phyloP scores from a whole-genome alignment of 2,113 vertebrate species.

The Rhea pennata region DNA sequence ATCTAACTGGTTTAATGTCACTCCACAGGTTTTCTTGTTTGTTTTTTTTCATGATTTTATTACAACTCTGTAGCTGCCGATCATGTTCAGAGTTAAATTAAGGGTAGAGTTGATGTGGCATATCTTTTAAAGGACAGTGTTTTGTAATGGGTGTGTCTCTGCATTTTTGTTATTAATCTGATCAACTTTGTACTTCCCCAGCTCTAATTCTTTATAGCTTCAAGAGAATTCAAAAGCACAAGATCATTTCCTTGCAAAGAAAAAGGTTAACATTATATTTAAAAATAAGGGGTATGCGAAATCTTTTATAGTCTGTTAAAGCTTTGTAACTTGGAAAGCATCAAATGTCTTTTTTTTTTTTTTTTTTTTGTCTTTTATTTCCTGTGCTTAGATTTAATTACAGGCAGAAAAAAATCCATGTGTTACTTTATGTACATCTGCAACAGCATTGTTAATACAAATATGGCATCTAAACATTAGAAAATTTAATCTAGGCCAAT shows the following conservation, averaged over 20 bases:
- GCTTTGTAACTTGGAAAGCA: background rate
- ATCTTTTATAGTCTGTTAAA: background rate
- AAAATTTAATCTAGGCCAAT: slow-evolving; percentile 40
- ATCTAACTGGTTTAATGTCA: background rate
- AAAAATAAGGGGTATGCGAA: background rate
- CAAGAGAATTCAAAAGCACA: slow-evolving; percentile 48
- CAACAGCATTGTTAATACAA: background rate
- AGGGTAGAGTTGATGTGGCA: background rate
- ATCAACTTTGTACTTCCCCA: slow-evolving; percentile 18
- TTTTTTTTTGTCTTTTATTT: background rate
- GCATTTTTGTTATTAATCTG: background rate
- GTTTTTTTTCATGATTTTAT: background rate
- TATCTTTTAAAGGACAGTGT: background rate
- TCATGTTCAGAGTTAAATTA: background rate
- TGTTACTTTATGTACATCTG: background rate
- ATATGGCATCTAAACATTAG: background rate
- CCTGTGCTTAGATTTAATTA: background rate
- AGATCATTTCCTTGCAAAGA: background rate
- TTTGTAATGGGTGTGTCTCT: background rate
- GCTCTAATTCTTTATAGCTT: background rate
- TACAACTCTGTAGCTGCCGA: background rate
- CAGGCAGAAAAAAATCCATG: background rate
- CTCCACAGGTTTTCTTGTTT: background rate
- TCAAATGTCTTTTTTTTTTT: background rate
- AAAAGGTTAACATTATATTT: slow-evolving; percentile 7